Evolutionary conservation across 2,797 vertebrate genomes (phyloP).

Genomic region (Yasuhikotakia modesta): DNA sequence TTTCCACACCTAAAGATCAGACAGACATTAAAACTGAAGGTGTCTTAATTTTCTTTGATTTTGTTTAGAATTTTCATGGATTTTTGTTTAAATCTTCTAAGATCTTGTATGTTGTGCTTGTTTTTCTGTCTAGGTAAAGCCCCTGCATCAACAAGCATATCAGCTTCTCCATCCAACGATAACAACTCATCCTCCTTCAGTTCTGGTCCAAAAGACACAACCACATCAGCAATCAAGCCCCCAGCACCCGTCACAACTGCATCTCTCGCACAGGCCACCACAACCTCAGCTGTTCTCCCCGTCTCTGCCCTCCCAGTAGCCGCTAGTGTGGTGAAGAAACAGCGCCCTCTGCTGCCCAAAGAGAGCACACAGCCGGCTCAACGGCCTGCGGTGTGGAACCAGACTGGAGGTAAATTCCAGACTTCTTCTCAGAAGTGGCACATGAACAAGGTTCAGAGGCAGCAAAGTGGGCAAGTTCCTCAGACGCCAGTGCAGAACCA

Average conservation of each 20-base stretch:
- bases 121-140: conserved; percentile 79
- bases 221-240: conserved; percentile 76
- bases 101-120: neutral
- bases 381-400: conserved; percentile 91
- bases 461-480: conserved; percentile 75
- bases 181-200: conserved; percentile 65
- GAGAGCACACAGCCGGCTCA: conserved; percentile 89
- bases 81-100: neutral
- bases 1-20: conserved; percentile 78
- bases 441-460: conserved; percentile 91
- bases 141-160: conserved; percentile 72
- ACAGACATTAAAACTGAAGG: conserved; percentile 83
- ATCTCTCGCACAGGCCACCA: conserved; percentile 62
- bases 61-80: neutral
- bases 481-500: conserved; percentile 51
- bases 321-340: conserved; percentile 84
- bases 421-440: conserved; percentile 97
- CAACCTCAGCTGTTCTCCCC: conserved; percentile 62
- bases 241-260: conserved; percentile 63
- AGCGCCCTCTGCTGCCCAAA: conserved; percentile 94
- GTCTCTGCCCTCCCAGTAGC: conserved; percentile 58
- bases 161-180: conserved; percentile 79
- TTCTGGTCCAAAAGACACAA: conserved; percentile 68
- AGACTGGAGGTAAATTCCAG: conserved; percentile 87
- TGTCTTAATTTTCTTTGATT: conserved; percentile 54